Percentiles rank a stretch among this genome's conserved stretches.
Evolutionary conservation across 2,888 invertebrate species (phyloP).

Genomic region (Micoletzkya japonica): DNA sequence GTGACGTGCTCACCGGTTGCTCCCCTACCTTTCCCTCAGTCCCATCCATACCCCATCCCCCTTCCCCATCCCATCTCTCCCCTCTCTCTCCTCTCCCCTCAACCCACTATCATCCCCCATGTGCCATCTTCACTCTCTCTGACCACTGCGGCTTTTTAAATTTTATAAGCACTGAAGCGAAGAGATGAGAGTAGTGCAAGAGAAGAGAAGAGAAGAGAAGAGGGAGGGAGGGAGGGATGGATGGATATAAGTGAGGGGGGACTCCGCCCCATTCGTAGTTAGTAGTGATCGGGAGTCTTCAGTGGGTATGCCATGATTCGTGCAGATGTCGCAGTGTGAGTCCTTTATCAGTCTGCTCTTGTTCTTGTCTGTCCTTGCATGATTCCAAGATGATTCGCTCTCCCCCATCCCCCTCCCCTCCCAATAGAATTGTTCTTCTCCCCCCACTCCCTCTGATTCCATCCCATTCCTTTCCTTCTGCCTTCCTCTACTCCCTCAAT

Average conservation of each 20-base stretch:
- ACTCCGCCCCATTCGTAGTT: no score
- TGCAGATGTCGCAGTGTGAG: constrained; percentile 1
- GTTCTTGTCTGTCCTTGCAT: not conserved
- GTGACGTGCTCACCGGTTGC: not conserved
- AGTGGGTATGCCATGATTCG: not conserved
- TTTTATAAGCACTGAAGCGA: no score
- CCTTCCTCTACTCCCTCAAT: not conserved
- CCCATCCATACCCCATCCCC: not conserved
- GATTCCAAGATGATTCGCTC: not conserved
- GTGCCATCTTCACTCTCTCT: not conserved
- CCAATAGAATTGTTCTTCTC: not conserved
- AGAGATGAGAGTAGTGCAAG: no score
- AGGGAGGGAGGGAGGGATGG: no score
- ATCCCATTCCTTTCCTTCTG: not conserved
- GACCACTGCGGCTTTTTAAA: not conserved
- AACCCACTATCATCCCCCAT: not conserved
- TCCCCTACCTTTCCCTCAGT: not conserved
- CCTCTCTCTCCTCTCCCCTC: constrained; percentile 2
- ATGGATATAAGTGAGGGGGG: no score
- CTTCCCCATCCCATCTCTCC: not conserved
- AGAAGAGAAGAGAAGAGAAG: no score
- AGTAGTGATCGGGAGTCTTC: no score
- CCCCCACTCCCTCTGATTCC: not conserved
- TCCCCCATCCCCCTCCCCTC: not conserved
- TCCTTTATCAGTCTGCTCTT: not conserved